Percentiles rank a stretch among this genome's conserved stretches.
Conservation (phyloP, 2,797 vertebrate species). For the Nasua narica region DNA sequence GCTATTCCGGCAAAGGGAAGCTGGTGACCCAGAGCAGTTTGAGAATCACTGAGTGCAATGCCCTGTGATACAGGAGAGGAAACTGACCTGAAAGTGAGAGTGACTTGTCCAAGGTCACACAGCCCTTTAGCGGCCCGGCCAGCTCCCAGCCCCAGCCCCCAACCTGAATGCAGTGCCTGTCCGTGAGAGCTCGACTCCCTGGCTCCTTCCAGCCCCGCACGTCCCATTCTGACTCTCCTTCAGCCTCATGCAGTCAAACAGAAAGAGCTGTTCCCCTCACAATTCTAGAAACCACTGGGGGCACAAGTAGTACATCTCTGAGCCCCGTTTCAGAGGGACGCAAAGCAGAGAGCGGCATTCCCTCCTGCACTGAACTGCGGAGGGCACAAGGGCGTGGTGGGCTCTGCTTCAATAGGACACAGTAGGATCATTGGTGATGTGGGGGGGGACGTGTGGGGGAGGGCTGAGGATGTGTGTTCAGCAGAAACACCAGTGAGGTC, state of each 20-base stretch:
- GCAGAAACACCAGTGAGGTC: not conserved
- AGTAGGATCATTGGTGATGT: not conserved
- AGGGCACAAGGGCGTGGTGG: too few species aligned
- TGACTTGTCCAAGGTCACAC: not conserved
- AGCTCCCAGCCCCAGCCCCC: not conserved
- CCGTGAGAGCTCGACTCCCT: not conserved
- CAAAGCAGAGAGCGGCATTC: not conserved
- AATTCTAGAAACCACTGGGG: not conserved
- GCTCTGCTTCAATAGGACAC: not conserved
- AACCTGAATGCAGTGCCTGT: not conserved
- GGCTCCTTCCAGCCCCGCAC: not conserved
- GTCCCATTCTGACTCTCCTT: not conserved
- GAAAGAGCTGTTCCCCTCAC: not conserved
- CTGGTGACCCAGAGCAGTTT: not conserved
- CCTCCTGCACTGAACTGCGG: rapidly evolving
- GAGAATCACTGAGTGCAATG: not conserved
- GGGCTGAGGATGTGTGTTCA: not conserved
- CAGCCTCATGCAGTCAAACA: not conserved
- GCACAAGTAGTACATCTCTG: not conserved
- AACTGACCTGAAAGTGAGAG: not conserved
- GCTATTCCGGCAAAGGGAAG: not conserved
- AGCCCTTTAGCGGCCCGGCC: not conserved
- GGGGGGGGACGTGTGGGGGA: too few species aligned
- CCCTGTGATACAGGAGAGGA: not conserved
- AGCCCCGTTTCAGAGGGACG: not conserved